Evolutionary conservation across 2,888 invertebrate species (phyloP).

Genomic region (Alentia gelatinosa): DNA sequence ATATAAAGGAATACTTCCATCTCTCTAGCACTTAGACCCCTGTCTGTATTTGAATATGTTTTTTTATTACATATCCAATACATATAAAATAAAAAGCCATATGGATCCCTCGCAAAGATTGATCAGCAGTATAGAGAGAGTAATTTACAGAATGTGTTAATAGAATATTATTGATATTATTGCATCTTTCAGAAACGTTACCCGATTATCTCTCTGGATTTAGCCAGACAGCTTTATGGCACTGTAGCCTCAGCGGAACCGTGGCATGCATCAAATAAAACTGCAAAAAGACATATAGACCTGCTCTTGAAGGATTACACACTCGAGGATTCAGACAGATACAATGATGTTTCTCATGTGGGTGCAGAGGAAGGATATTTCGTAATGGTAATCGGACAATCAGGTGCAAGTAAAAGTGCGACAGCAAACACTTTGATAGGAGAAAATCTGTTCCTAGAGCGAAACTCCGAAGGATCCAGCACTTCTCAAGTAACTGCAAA

Average conservation of each 20-base stretch:
- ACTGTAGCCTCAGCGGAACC: neutral
- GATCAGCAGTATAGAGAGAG: too few relatives aligned
- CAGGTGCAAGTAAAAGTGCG: neutral
- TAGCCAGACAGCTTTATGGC: neutral
- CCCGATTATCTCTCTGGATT: neutral
- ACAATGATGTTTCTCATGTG: neutral
- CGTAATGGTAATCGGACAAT: neutral
- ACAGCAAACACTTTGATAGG: neutral
- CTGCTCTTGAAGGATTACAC: neutral
- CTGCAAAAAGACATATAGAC: neutral
- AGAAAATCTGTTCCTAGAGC: neutral
- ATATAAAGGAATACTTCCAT: too few relatives aligned
- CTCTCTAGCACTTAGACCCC: too few relatives aligned
- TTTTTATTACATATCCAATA: too few relatives aligned
- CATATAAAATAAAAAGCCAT: too few relatives aligned
- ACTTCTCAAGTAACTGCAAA: neutral
- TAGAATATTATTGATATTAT: too few relatives aligned
- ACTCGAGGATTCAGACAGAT: neutral
- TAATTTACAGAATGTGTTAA: too few relatives aligned
- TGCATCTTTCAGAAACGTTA: too few relatives aligned
- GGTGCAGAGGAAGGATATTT: neutral
- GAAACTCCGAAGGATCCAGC: neutral
- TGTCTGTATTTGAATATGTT: too few relatives aligned
- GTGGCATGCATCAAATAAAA: neutral
- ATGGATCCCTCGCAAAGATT: too few relatives aligned